Evolutionary conservation across 2,797 vertebrate genomes (phyloP).

Genomic region (Characodon lateralis): DNA sequence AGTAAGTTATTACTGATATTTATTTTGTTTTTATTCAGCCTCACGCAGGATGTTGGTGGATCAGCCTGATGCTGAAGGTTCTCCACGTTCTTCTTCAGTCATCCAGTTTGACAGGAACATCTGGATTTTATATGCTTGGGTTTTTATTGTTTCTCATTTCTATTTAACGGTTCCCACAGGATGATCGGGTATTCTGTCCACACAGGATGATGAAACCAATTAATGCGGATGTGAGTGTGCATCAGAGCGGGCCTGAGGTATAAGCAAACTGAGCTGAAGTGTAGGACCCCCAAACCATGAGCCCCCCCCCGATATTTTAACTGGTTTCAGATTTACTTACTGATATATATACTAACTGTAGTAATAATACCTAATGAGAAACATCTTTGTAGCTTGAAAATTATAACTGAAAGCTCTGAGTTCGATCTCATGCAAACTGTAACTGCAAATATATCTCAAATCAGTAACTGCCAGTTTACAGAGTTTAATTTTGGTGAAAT

Average conservation of each 20-base stretch:
- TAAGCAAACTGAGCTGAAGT: too few relatives aligned
- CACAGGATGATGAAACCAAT: background rate
- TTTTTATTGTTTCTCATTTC: background rate
- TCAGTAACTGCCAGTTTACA: background rate
- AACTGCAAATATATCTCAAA: background rate
- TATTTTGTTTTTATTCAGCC: constrained; percentile 24
- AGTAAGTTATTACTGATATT: constrained; percentile 37
- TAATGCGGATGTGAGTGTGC: background rate
- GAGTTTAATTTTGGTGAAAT: background rate
- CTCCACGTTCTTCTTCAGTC: too few relatives aligned
- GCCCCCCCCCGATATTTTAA: background rate
- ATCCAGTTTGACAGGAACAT: background rate
- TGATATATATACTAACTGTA: background rate
- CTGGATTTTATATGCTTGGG: background rate
- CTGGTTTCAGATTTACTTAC: background rate
- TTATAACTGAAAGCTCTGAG: background rate
- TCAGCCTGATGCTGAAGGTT: too few relatives aligned
- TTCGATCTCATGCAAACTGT: background rate
- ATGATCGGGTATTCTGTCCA: background rate
- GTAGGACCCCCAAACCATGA: background rate
- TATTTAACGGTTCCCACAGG: too few relatives aligned
- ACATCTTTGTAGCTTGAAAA: background rate
- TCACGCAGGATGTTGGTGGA: constrained; percentile 8
- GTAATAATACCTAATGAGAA: background rate
- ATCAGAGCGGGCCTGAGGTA: too few relatives aligned